Base-by-base conservation (phyloP, 1,140 invertebrate species). In the Drosophila setifemur region DNA sequence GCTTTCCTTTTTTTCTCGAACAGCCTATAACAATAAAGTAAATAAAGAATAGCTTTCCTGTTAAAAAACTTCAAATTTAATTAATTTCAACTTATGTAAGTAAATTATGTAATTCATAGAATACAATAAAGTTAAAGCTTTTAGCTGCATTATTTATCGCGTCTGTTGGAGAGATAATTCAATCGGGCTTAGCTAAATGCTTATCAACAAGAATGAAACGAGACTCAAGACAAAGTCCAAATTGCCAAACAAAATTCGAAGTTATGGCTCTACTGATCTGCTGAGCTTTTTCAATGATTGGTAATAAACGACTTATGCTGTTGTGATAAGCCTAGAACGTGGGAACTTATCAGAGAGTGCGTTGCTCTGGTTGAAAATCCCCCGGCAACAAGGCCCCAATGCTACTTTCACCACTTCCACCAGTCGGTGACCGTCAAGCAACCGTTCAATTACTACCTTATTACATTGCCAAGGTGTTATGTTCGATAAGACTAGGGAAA, bases 391-490 rank as follows among this genome's bases (percentile, higher is more conserved):
- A 74, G 66, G 71, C 48, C 28, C 8, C 5, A 2, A 6, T 12
- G 9, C 4, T 23, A 83, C 78, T 83, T 77, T 82, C 78, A 69
- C 77, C 49, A 18, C 28, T 14, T 7, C 28, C 8, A 6, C 35
- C 11, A 25, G 40, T 33, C 12, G 63, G 48, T 73, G 67, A 58
- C 68, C 55, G 29, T 39, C 67, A 73, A 44, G n/a, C n/a, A n/a
- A 42, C 7, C 44, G 26, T 14, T 9, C 14, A 43, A 45, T 45
- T 50, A 54, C 50, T 82, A 73, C 78, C 78, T 77, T 55, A 85
- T 82, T 82, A 82, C 79, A 78, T 40, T n/a, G 18, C 31, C 79
- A 85, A 82, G 78, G 78, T 85, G 44, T 21, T 16, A 5, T 23
- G 21, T 2, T 12, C 58, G 73, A 85, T 82, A 78, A 85, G 37